These are phyloP conservation scores for Rattus norvegicus DNA, from an alignment of 2,113 vertebrate genomes.

Conservation along the genomic window GRCr8 NC_086028.1:97805501-97806000, in stretches of 20 bases:
- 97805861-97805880: not conserved
- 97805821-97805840: not conserved
- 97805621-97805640: conserved; percentile 3
- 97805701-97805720: not conserved
- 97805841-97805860: not conserved
- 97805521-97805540: not conserved
- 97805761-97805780: not conserved
- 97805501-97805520: not conserved
- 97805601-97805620: no score
- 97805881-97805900: not conserved
- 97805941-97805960: not conserved
- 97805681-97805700: not conserved
- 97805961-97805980: not conserved
- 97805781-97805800: not conserved
- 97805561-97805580: not conserved
- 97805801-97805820: not conserved
- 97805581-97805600: not conserved
- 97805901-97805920: not conserved
- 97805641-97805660: conserved; percentile 42
- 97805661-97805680: not conserved
- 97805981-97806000: not conserved
- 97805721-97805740: not conserved
- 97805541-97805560: not conserved
- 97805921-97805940: not conserved
- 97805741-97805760: not conserved